Conservation (phyloP, 2,113 vertebrate genomes). For the Noturus placidus region DNA sequence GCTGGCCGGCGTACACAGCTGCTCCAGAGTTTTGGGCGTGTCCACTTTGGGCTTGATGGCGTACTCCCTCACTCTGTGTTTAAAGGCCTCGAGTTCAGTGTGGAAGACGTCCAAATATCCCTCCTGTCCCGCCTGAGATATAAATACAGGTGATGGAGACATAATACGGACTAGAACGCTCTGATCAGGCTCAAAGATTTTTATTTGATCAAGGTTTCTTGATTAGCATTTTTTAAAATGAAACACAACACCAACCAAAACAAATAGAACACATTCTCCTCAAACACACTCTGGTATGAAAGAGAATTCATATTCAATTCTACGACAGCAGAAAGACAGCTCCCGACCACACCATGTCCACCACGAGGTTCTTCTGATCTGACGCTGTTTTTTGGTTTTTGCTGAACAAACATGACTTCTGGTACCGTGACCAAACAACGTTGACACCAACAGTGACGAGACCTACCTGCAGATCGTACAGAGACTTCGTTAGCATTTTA, state of each 20-base stretch:
- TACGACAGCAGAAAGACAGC: background rate
- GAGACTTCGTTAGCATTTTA: background rate
- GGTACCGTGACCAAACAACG: too few species aligned
- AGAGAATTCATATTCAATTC: background rate
- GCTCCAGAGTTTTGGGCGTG: constrained; percentile 64
- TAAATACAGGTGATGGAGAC: background rate
- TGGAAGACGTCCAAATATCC: constrained; percentile 94
- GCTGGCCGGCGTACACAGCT: constrained; percentile 64
- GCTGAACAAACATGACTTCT: too few species aligned
- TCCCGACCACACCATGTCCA: background rate
- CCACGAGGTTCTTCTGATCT: background rate
- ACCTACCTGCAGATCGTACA: background rate
- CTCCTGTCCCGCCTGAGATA: constrained; percentile 81
- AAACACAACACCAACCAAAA: too few species aligned
- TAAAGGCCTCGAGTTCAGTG: constrained; percentile 90
- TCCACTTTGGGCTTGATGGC: constrained; percentile 67
- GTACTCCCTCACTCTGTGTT: constrained; percentile 84
- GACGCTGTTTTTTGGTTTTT: background rate
- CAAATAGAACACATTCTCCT: too few species aligned
- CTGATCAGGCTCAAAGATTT: background rate
- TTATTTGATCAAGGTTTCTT: too few species aligned
- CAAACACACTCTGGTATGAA: background rate
- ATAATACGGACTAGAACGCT: background rate
- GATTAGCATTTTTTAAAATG: too few species aligned
- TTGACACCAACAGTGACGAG: background rate